phyloP scores from a whole-genome alignment of 2,888 invertebrate species.

The Antheraea assamensis region DNA sequence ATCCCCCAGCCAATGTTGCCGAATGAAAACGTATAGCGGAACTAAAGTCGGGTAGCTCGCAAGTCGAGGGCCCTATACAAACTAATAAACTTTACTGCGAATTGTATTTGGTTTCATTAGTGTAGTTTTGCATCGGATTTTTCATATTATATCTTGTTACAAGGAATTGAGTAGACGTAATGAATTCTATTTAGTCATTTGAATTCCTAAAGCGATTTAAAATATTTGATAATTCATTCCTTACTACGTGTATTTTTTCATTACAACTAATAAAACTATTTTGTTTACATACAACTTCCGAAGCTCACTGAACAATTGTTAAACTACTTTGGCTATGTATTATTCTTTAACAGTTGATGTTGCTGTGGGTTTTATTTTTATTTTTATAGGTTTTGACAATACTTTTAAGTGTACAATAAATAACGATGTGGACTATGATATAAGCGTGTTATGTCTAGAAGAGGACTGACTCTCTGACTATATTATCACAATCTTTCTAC shows the following conservation, averaged over 20 bases:
- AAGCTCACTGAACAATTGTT: too few relatives aligned
- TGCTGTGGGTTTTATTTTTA: too few relatives aligned
- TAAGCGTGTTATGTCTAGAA: too few relatives aligned
- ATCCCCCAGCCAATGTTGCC: slow-evolving; percentile 64
- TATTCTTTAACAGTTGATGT: too few relatives aligned
- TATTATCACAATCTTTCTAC: too few relatives aligned
- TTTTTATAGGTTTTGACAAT: too few relatives aligned
- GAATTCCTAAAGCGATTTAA: background rate
- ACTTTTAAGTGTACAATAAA: too few relatives aligned
- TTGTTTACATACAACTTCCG: background rate
- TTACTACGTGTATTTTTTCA: background rate
- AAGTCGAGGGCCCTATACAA: slow-evolving; percentile 31
- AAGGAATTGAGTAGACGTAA: background rate
- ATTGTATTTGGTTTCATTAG: slow-evolving; percentile 20
- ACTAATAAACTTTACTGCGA: slow-evolving; percentile 42
- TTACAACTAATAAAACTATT: background rate
- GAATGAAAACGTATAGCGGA: slow-evolving; percentile 74
- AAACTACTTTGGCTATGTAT: too few relatives aligned
- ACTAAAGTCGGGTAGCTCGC: slow-evolving; percentile 42
- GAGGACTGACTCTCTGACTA: too few relatives aligned
- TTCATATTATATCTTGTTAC: background rate
- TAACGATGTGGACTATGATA: too few relatives aligned
- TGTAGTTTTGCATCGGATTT: slow-evolving; percentile 2
- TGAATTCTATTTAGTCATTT: background rate
- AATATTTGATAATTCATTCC: background rate